These are phyloP conservation scores for Acanthaster planci DNA, from an alignment of 35 echinoderm and acorn worm genomes.

Conservation along the genomic window DNA sequence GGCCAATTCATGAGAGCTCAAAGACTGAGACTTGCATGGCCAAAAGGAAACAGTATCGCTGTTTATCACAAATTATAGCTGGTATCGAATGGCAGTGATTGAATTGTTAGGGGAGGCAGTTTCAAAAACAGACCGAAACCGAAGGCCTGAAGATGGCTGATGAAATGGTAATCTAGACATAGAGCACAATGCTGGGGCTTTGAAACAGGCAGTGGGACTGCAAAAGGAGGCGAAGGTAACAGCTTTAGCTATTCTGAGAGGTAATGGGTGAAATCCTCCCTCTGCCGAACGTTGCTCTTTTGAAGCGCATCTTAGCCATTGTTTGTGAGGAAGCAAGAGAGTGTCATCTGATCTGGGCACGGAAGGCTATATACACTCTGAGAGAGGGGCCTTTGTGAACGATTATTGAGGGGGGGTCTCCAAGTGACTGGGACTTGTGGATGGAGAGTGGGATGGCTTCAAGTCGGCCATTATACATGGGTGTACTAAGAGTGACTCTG, in stretches of 20 bases:
- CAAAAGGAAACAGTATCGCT: background rate
- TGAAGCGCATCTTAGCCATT: slow-evolving; percentile 12
- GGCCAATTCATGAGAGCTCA: slow-evolving; percentile 1
- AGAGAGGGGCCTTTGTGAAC: background rate
- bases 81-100: background rate
- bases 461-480: slow-evolving; percentile 10
- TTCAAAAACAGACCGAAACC: background rate
- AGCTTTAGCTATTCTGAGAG: background rate
- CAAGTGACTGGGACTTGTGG: slow-evolving; percentile 1
- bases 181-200: background rate
- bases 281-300: slow-evolving; percentile 12
- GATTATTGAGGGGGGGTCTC: slow-evolving; percentile 20
- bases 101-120: too few relatives aligned
- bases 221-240: background rate
- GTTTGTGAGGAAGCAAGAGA: slow-evolving; percentile 28
- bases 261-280: slow-evolving; percentile 18
- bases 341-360: background rate
- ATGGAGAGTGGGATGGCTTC: background rate
- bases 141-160: background rate
- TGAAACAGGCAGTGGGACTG: background rate
- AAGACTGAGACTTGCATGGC: background rate
- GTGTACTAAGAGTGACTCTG: slow-evolving; percentile 11
- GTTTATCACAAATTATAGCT: background rate
- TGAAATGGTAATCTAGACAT: background rate
- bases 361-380: background rate